Conservation (phyloP, 64 coral and sea anemone genomes). For the Stichodactyla mertensii region DNA sequence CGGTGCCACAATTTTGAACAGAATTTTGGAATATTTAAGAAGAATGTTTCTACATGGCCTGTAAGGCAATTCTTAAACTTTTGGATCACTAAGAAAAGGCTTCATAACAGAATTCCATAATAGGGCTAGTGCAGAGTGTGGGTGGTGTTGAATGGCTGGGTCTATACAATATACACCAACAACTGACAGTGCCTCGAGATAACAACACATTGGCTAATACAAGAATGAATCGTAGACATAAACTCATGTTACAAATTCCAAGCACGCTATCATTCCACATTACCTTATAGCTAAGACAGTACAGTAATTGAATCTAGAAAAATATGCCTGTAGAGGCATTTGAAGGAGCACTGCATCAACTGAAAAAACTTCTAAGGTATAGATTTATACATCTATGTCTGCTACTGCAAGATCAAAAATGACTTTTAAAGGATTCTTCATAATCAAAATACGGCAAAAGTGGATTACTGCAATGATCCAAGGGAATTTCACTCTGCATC, state of each 20-base stretch:
- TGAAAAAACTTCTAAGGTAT: no score
- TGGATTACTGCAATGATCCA: no score
- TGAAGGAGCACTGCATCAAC: no score
- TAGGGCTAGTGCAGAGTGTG: background rate
- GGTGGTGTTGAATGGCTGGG: background rate
- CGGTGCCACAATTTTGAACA: background rate
- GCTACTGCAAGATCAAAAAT: no score
- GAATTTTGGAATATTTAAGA: background rate
- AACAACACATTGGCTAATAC: constrained; percentile 8
- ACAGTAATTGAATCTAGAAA: no score
- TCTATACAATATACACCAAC: background rate
- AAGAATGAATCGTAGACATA: background rate
- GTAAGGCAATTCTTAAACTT: background rate
- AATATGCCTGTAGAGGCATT: no score
- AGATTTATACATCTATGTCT: no score
- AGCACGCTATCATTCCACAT: background rate
- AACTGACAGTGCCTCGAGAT: background rate
- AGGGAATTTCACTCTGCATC: no score
- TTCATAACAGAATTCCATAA: background rate
- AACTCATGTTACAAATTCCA: background rate
- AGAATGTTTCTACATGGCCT: background rate
- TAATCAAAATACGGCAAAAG: no score
- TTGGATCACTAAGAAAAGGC: background rate
- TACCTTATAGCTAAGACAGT: background rate
- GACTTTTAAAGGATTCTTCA: no score